Evolutionary conservation across 1,140 invertebrate species (phyloP).

Genomic region (Drosophila sturtevanti): DNA sequence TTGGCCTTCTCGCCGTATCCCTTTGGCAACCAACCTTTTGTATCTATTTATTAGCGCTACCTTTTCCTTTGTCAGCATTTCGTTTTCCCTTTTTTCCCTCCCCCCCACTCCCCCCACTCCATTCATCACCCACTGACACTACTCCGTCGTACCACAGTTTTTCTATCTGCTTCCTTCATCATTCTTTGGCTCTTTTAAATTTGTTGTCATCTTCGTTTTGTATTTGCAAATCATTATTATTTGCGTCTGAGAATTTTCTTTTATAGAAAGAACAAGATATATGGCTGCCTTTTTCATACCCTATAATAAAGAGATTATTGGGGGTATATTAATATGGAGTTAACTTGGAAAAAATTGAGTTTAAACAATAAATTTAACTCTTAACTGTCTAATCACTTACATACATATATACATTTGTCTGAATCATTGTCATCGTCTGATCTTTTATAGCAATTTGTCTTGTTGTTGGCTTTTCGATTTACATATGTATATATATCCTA

Average conservation of each 20-base stretch:
- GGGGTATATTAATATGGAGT: background rate
- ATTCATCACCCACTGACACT: no score
- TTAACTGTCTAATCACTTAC: no score
- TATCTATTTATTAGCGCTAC: slow-evolving; percentile 74
- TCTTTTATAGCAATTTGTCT: no score
- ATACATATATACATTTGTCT: no score
- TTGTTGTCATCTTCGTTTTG: slow-evolving; percentile 45
- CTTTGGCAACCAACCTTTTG: slow-evolving; percentile 60
- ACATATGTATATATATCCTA: no score
- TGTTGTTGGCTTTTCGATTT: no score
- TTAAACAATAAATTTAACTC: no score
- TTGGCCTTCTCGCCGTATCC: slow-evolving; percentile 19
- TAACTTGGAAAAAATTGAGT: no score
- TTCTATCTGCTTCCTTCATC: background rate
- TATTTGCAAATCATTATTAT: slow-evolving; percentile 81
- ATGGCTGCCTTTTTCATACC: slow-evolving; percentile 27
- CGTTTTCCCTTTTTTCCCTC: slow-evolving; percentile 18
- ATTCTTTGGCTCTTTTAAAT: slow-evolving; percentile 5
- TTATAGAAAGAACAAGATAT: slow-evolving; percentile 50
- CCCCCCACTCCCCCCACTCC: no score
- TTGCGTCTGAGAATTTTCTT: slow-evolving; percentile 63
- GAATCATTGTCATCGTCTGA: no score
- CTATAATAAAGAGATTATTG: background rate
- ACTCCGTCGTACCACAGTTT: no score
- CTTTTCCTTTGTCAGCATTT: slow-evolving; percentile 62